A percentile compares a stretch with the other conserved stretches of the same genome.
These are phyloP conservation scores for Platysteira castanea DNA, from an alignment of 2,113 vertebrate species.

Conservation along the genomic window DNA sequence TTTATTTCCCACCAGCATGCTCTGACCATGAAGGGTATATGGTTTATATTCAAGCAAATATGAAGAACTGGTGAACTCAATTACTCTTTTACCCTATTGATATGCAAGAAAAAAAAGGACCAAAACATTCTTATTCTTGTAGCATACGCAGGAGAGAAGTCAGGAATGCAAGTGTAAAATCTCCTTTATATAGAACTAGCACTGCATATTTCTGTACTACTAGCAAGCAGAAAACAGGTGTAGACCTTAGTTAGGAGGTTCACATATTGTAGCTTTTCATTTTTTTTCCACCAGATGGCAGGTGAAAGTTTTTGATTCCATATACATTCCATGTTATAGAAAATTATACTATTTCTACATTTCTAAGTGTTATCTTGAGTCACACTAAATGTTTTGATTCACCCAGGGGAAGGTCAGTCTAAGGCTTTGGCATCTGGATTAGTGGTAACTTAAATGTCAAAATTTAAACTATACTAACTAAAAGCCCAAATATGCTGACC, in stretches of 20 bases:
- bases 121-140: neutral
- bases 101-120: neutral
- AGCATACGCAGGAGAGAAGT: neutral
- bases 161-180: neutral
- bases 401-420: neutral
- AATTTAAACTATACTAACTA: neutral
- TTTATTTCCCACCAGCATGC: neutral
- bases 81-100: neutral
- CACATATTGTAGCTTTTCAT: neutral
- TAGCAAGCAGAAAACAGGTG: neutral
- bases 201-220: neutral
- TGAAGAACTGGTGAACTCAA: neutral
- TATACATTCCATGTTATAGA: neutral
- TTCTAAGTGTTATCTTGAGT: neutral
- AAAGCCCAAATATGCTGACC: neutral
- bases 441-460: neutral
- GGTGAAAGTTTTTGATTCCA: constrained; percentile 32
- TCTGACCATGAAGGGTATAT: neutral
- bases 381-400: neutral
- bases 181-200: neutral
- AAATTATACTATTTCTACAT: neutral
- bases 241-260: neutral
- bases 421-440: neutral
- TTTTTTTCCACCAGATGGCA: constrained; percentile 50
- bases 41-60: neutral